A percentile compares a stretch with the other conserved stretches of the same genome.
Conservation (phyloP, 2,113 vertebrate genomes). For the Coptodon rendalli region DNA sequence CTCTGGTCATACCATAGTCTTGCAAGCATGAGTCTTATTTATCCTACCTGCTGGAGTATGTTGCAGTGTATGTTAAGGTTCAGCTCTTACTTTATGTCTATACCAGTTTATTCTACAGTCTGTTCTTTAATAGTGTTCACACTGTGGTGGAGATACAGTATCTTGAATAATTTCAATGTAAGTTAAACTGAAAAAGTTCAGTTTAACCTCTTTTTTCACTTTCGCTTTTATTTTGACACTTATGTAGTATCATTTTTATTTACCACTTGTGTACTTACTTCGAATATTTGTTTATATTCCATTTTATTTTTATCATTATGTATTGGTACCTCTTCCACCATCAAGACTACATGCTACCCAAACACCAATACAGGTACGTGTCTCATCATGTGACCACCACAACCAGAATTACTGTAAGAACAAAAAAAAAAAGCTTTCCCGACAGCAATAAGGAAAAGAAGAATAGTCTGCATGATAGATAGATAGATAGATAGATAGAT, state of each 20-base stretch:
- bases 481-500: not conserved
- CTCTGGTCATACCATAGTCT: not conserved
- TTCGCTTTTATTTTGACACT: not conserved
- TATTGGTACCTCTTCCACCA: not conserved
- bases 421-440: not conserved
- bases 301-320: not conserved
- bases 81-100: not conserved
- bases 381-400: not conserved
- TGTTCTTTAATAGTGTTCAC: not conserved
- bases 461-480: not conserved
- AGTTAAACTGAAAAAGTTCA: not conserved
- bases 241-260: not conserved
- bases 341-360: not conserved
- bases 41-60: not conserved
- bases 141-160: not conserved
- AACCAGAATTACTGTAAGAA: not conserved
- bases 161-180: not conserved
- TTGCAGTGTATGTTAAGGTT: not conserved
- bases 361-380: not conserved
- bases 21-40: not conserved
- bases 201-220: not conserved
- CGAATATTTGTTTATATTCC: not conserved
- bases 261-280: not conserved
- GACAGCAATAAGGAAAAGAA: not conserved
- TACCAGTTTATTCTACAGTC: not conserved